Evolutionary conservation across 2,797 vertebrate species (phyloP), one percentile per base, ranked within the genome.

Genomic region (Chaunax sp.): DNA sequence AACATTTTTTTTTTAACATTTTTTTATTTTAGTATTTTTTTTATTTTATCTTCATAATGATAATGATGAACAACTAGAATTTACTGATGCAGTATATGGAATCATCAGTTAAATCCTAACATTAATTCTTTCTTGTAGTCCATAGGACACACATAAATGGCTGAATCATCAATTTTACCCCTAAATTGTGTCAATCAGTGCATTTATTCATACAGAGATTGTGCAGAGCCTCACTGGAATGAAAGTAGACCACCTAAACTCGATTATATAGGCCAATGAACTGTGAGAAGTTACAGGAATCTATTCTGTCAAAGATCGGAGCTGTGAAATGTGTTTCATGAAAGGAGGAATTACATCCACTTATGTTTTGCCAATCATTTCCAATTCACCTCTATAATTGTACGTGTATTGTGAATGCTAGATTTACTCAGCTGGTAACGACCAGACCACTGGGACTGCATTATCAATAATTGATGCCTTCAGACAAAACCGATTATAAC

Each of bases 221-320:
- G 43, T 46, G 7, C 55, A 67, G 68, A 30, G 45, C 52, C 28
- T 62, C 18, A 67, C 46, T 25, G 61, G 43, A 72, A 60, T 78
- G 59, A 76, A 77, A 35, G 64, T 60, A 77, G 38, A 54, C 43
- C 70, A 71, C 64, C 43, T 67, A 55, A 65, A 75, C 77, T 74
- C 40, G 43, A 79, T 87, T 84, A 80, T 60, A 77, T 82, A 70
- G 66, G 73, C 74, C 77, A 78, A 1, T 79, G 85, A 86, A 52
- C 75, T 74, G 58, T 45, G 62, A 50, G 62, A 78, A 55, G 69
- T 47, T 75, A 72, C 67, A 72, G 54, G 45, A 79, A 84, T 85
- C 56, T 59, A 15, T 73, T 82, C 60, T 84, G 74, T 78, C 85
- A 69, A 72, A 69, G 54, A 75, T 70, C 20, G 14, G 54, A 65